A percentile compares a stretch with the other conserved stretches of the same genome.
Evolutionary conservation across 2,888 invertebrate genomes (phyloP).

Genomic region (Rambutsinella grinnellia): DNA sequence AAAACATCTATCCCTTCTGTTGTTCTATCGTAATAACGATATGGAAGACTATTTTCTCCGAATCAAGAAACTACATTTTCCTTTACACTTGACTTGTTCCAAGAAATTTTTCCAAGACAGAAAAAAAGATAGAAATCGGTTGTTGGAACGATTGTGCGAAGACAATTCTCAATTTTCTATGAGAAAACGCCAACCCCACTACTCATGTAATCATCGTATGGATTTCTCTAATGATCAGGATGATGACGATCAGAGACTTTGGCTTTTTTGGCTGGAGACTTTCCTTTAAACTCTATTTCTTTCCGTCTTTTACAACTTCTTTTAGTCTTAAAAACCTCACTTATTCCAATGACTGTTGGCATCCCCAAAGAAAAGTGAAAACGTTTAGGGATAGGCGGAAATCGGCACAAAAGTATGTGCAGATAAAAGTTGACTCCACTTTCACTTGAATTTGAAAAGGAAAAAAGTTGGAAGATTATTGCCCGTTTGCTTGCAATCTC

Average conservation of each 20-base stretch:
- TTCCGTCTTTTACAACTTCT: neutral
- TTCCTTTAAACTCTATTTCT: neutral
- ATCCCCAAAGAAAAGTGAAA: no score
- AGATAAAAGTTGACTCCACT: neutral
- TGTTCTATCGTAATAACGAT: no score
- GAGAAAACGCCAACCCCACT: neutral
- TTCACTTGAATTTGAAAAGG: neutral
- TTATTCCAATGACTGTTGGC: no score
- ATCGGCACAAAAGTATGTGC: neutral
- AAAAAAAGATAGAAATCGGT: neutral
- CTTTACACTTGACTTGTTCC: neutral
- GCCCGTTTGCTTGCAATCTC: neutral
- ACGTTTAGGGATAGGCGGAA: no score
- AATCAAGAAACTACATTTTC: neutral
- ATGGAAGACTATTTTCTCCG: no score
- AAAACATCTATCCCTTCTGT: no score
- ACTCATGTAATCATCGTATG: neutral
- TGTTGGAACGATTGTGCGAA: neutral
- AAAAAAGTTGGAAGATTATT: neutral
- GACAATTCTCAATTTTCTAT: slow-evolving; percentile 1
- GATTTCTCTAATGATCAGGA: slow-evolving; percentile 5
- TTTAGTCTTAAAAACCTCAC: neutral
- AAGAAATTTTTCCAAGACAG: neutral
- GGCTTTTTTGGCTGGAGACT: neutral
- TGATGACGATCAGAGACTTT: slow-evolving; percentile 10